These are phyloP conservation scores for Ceuthmochares aereus DNA, from an alignment of 2,113 vertebrate genomes.

Conservation along the genomic window DNA sequence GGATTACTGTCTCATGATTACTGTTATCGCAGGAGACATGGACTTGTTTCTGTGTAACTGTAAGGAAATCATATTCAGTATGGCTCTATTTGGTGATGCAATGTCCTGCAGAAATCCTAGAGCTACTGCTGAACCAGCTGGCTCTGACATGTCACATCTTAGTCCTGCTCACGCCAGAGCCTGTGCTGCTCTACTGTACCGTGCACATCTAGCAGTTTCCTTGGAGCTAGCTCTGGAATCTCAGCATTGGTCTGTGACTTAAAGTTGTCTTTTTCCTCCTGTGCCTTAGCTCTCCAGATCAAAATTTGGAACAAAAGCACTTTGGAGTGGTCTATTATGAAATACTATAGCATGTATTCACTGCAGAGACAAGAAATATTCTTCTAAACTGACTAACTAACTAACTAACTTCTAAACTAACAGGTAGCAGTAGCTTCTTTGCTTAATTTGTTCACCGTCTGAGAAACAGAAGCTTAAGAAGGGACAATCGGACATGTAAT, in stretches of 20 bases:
- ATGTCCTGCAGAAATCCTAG: not conserved
- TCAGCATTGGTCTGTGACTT: not conserved
- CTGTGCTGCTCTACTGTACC: not conserved
- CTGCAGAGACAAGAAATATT: not conserved
- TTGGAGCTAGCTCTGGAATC: not conserved
- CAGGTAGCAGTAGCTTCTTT: not conserved
- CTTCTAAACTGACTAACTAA: too few species aligned
- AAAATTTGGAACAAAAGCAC: not conserved
- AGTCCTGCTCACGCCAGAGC: not conserved
- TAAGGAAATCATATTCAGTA: not conserved
- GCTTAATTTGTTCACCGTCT: not conserved
- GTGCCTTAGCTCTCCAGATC: not conserved
- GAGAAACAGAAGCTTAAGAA: not conserved
- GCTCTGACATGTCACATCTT: rapidly evolving
- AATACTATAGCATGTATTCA: not conserved
- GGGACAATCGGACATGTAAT: not conserved
- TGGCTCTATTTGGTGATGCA: not conserved
- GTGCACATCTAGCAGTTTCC: not conserved
- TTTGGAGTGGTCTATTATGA: not conserved
- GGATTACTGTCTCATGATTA: not conserved
- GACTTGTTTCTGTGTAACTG: not conserved
- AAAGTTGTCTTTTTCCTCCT: not conserved
- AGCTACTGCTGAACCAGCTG: not conserved
- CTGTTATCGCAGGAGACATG: not conserved
- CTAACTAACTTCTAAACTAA: too few species aligned